A percentile compares a stretch with the other conserved stretches of the same genome.
phyloP scores from a whole-genome alignment of 2,113 vertebrate species.

The Sisor rabdophorus region DNA sequence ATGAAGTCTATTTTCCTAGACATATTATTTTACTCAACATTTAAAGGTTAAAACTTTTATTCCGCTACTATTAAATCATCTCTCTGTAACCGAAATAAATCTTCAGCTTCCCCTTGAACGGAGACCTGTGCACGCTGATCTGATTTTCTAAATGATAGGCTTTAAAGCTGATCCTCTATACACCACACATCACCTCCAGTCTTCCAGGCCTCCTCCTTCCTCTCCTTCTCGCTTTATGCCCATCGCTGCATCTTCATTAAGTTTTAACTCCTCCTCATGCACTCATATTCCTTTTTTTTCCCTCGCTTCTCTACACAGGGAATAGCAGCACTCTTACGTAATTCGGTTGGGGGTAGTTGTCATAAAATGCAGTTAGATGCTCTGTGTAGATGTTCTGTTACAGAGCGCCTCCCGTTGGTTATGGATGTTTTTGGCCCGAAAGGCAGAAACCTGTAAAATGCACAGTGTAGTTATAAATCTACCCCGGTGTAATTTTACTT shows the following conservation, averaged over 20 bases:
- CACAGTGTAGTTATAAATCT: slow-evolving; percentile 3
- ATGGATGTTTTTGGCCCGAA: background rate
- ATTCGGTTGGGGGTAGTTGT: slow-evolving; percentile 9
- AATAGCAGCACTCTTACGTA: slow-evolving; percentile 22
- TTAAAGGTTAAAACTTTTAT: background rate
- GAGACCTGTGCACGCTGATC: slow-evolving; percentile 54
- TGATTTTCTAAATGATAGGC: slow-evolving; percentile 60
- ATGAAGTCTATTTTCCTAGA: background rate
- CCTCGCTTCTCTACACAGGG: slow-evolving; percentile 10
- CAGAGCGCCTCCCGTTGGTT: slow-evolving; percentile 16
- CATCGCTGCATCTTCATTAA: slow-evolving; percentile 18
- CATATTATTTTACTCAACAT: background rate
- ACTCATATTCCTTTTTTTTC: slow-evolving; percentile 18
- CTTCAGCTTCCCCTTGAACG: slow-evolving; percentile 54
- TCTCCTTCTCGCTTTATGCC: slow-evolving; percentile 8
- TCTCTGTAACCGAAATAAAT: background rate
- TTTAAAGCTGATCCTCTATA: slow-evolving; percentile 57
- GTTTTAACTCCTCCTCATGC: slow-evolving; percentile 14
- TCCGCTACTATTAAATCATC: background rate
- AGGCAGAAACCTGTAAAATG: slow-evolving; percentile 1
- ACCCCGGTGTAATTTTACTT: background rate
- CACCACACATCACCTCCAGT: slow-evolving; percentile 45
- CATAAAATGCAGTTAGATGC: background rate
- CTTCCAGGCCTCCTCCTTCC: background rate
- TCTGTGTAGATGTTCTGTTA: background rate